A percentile compares a stretch with the other conserved stretches of the same genome.
These are phyloP conservation scores for Coccyzus lansbergi DNA, from an alignment of 2,797 vertebrate species.

Conservation along the genomic window DNA sequence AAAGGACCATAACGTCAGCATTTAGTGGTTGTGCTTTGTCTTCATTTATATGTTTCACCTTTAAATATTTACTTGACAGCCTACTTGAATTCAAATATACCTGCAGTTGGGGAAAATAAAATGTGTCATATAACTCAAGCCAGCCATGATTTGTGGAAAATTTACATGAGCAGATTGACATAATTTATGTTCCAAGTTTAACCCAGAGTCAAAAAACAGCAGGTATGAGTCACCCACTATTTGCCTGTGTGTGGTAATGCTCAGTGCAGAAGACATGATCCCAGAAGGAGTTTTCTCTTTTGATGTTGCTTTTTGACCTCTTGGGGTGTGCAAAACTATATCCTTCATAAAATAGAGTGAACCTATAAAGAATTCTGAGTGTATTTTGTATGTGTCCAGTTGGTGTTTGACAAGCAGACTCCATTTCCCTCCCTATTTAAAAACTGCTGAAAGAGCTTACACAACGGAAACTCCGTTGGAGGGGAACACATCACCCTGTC, in stretches of 20 bases:
- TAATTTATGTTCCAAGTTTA: conserved; percentile 82
- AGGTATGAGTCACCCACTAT: conserved; percentile 72
- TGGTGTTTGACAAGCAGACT: conserved; percentile 70
- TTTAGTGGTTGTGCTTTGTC: not conserved
- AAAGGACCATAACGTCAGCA: not conserved
- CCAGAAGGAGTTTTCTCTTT: conserved; percentile 73
- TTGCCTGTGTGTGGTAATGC: conserved; percentile 67
- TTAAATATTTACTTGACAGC: conserved; percentile 80
- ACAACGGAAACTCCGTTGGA: not conserved
- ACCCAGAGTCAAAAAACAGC: conserved; percentile 75
- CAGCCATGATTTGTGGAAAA: conserved; percentile 63
- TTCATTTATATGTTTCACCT: conserved; percentile 45
- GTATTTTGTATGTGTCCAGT: conserved; percentile 61
- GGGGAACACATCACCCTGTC: not conserved
- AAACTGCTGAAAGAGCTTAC: conserved; percentile 7
- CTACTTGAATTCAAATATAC: conserved; percentile 77
- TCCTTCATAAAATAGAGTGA: conserved; percentile 60
- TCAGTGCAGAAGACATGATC: conserved; percentile 67
- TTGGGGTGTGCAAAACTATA: conserved; percentile 74
- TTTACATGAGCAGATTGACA: conserved; percentile 82
- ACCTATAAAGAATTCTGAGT: conserved; percentile 51
- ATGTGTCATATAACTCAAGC: conserved; percentile 38
- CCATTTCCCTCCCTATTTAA: conserved; percentile 1
- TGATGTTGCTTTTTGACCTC: conserved; percentile 80
- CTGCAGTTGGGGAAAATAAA: conserved; percentile 78